These are phyloP conservation scores for Phortica variegata DNA, from an alignment of 1,140 invertebrate genomes.

Conservation along the genomic window DNA sequence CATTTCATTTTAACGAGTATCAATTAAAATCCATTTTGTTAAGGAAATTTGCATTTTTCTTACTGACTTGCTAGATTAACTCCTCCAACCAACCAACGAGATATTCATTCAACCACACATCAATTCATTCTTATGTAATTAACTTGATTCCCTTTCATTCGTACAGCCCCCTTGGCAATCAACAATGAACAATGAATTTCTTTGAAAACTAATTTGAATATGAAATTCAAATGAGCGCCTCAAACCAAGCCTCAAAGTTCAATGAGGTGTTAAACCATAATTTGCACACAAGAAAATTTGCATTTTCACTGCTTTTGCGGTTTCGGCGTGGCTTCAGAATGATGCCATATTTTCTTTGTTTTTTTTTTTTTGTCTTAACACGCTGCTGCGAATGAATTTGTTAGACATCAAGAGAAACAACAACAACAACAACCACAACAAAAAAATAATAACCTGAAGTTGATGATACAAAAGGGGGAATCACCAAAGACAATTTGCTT, in stretches of 20 bases:
- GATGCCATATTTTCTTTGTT: constrained; percentile 11
- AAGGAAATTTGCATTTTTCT: constrained; percentile 30
- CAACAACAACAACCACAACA: too few species aligned
- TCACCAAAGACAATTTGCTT: too few species aligned
- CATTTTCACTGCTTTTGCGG: constrained; percentile 41
- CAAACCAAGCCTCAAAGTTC: constrained; percentile 31
- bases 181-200: constrained; percentile 22
- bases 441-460: too few species aligned
- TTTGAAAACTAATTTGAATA: constrained; percentile 56
- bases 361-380: constrained; percentile 17
- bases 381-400: constrained; percentile 6
- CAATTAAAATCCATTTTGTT: constrained; percentile 29
- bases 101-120: not conserved
- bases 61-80: not conserved
- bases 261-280: constrained; percentile 58
- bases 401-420: too few species aligned
- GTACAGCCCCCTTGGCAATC: not conserved
- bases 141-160: constrained; percentile 37
- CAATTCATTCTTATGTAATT: constrained; percentile 25
- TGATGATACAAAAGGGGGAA: too few species aligned
- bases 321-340: constrained; percentile 20
- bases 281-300: constrained; percentile 52
- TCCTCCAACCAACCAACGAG: not conserved
- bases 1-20: too few species aligned
- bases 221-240: constrained; percentile 47